Conservation (phyloP, 2,888 invertebrate genomes). For the Protophormia terraenovae region DNA sequence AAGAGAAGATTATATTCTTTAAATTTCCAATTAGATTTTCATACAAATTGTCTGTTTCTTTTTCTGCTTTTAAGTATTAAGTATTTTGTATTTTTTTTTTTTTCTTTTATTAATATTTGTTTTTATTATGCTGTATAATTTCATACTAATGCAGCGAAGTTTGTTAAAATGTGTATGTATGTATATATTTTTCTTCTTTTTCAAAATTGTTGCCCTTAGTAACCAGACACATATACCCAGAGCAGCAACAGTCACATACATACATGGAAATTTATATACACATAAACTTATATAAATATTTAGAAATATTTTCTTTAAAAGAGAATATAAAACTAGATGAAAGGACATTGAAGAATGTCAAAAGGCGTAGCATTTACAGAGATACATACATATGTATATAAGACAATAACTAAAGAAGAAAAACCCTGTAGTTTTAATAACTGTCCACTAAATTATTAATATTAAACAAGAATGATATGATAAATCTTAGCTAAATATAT, state of each 20-base stretch:
- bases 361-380: neutral
- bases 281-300: neutral
- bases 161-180: neutral
- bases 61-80: no score
- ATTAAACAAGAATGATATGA: no score
- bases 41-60: neutral
- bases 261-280: neutral
- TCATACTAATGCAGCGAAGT: neutral
- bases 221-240: neutral
- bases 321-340: slow-evolving; percentile 5
- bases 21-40: neutral
- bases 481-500: no score
- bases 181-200: neutral
- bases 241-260: neutral
- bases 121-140: slow-evolving; percentile 15
- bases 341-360: slow-evolving; percentile 36
- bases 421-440: no score
- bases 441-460: no score
- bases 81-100: neutral
- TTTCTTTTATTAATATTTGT: neutral
- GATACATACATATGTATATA: neutral
- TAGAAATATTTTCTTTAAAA: neutral
- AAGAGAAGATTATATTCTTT: no score
- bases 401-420: no score
- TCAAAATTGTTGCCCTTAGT: slow-evolving; percentile 5